Conservation (phyloP, 2,113 vertebrate species). For the Gnathonemus longibarbis region DNA sequence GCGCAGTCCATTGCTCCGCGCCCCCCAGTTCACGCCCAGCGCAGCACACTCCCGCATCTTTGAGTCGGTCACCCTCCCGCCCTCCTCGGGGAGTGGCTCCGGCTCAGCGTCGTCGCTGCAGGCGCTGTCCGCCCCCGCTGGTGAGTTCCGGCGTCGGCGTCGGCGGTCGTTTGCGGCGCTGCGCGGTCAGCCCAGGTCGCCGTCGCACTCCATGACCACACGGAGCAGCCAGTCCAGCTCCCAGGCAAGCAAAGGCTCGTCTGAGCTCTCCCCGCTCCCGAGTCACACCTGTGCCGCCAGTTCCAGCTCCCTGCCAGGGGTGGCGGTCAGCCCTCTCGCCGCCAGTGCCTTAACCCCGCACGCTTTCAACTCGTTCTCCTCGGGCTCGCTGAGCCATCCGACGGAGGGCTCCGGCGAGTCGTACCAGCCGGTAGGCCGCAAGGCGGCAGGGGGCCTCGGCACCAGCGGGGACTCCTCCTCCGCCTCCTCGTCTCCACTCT, state of each 20-base stretch:
- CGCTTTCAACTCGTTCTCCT: conserved; percentile 58
- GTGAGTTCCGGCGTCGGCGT: conserved; percentile 64
- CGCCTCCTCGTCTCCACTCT: conserved; percentile 67
- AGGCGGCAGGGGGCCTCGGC: conserved; percentile 56
- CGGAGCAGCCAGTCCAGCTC: conserved; percentile 82
- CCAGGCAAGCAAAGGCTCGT: conserved; percentile 51
- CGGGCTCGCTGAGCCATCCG: conserved; percentile 42
- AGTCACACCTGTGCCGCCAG: conserved; percentile 59
- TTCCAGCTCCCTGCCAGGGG: conserved; percentile 26
- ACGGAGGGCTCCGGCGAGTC: conserved; percentile 52
- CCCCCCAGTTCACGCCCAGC: conserved; percentile 87
- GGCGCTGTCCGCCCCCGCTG: conserved; percentile 56
- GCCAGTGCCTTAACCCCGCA: conserved; percentile 94
- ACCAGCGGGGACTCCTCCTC: conserved; percentile 63
- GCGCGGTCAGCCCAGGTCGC: conserved; percentile 73
- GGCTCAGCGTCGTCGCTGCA: conserved; percentile 65
- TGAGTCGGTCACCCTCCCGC: conserved; percentile 81
- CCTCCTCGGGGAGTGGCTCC: conserved; percentile 64
- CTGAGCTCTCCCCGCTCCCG: conserved; percentile 64
- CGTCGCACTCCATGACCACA: conserved; percentile 94
- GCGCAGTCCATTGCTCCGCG: conserved; percentile 82
- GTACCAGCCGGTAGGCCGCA: conserved; percentile 46
- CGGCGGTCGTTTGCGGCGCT: conserved; percentile 30
- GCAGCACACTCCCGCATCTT: conserved; percentile 96
- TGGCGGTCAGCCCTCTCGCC: conserved; percentile 75